Evolutionary conservation across 2,888 invertebrate species (phyloP), one percentile per base, ranked within the genome.

Genomic region (Pasiphila rectangulata): DNA sequence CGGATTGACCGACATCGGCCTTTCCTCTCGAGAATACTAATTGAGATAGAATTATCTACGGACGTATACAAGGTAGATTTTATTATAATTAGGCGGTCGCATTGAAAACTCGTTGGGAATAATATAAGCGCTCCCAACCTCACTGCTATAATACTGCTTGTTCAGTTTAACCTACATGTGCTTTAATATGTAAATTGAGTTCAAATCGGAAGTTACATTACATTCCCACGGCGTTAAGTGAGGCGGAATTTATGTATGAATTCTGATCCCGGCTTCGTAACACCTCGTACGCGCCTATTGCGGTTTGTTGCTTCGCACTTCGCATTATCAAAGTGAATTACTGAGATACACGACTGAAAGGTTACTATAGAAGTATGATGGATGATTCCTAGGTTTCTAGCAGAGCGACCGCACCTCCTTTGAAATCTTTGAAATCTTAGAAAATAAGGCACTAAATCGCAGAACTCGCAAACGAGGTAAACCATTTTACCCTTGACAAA

Each of bases 11-110:
- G 56, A 63, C 56, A 64, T 58, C 41, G 54, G 44, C 37, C 56
- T 64, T 64, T 61, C 67, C 52, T 67, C 66, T 60, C 63, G 56
- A 51, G 64, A 63, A 70, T 68, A 67, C 63, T 60, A 65, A 66
- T 65, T 59, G 57, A 63, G 65, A 67, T 64, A 59, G 64, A 62
- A 57, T 61, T 56, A 61, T 62, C 62, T 61, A 42, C 41, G 45
- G 25, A 25, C 35, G 35, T 34, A 34, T 30, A 45, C 40, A 46
- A 40, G 25, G 43, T 39, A 51, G 35, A 50, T 51, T 52, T 51
- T 36, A 48, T 42, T 56, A 51, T 51, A 58, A 54, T 47, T 34
- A 51, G 54, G 46, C 42, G 27, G 41, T 48, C 35, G 32, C 16
- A 19, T 32, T 30, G 37, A 35, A 45, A 44, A 42, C 55, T 47